These are phyloP conservation scores for Emydoidea blandingii DNA, from an alignment of 2,797 vertebrate genomes.

Conservation along the genomic window DNA sequence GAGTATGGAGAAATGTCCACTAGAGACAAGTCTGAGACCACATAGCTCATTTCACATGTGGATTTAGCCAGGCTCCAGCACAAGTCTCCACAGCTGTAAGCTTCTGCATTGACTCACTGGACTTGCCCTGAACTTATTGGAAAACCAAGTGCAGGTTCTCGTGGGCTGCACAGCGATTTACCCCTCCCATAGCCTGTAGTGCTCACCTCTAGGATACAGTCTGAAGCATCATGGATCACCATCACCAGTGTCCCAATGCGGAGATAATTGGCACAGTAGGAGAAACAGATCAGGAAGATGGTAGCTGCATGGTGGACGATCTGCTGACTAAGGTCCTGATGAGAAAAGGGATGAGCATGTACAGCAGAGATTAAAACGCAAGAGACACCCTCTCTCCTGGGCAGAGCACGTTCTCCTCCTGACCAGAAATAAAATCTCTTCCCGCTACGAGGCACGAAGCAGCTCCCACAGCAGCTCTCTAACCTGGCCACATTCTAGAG, in stretches of 20 bases:
- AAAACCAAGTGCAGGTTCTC: not conserved
- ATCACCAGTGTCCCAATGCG: conserved; percentile 90
- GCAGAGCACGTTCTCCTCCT: not conserved
- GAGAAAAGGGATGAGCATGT: not conserved
- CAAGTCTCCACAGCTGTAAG: not conserved
- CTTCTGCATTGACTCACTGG: not conserved
- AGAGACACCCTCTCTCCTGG: not conserved
- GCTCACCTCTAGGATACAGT: conserved; percentile 90
- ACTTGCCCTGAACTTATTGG: not conserved
- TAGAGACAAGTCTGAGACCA: not conserved
- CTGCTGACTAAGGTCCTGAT: conserved; percentile 91
- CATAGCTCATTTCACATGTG: not conserved
- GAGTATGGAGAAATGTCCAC: not conserved
- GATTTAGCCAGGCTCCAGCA: not conserved
- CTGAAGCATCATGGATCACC: conserved; percentile 91
- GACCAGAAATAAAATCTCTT: not conserved
- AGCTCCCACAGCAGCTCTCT: not conserved
- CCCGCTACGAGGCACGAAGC: not conserved
- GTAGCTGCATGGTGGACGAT: conserved; percentile 91
- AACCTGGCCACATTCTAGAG: not conserved
- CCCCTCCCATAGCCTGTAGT: accelerated
- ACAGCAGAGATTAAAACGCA: not conserved
- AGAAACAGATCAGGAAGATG: conserved; percentile 90
- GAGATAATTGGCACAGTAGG: conserved; percentile 90
- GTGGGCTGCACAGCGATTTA: not conserved